Conservation (phyloP, 2,797 vertebrate species). For the Pagetopsis macropterus region DNA sequence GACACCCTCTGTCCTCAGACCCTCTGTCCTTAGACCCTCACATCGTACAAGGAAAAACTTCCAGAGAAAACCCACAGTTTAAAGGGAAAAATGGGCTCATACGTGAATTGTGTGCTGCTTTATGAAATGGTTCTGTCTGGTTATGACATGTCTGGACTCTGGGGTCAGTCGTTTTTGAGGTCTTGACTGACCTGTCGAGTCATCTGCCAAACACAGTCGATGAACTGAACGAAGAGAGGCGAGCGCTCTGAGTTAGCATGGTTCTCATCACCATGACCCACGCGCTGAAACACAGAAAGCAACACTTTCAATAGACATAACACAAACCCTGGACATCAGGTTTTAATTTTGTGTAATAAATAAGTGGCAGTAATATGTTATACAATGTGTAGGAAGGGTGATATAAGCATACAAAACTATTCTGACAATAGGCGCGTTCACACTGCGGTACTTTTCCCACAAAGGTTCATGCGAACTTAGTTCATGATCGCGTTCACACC, state of each 20-base stretch:
- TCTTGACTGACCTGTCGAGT: constrained; percentile 81
- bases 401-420: no score
- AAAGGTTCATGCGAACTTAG: no score
- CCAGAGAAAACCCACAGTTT: no score
- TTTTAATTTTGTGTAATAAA: background rate
- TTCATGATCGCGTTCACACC: no score
- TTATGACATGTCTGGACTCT: no score
- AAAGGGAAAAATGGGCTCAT: background rate
- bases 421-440: no score
- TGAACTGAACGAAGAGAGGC: constrained; percentile 96
- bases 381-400: background rate
- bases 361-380: background rate
- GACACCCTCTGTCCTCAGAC: no score
- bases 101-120: background rate
- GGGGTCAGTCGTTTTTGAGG: background rate
- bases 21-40: no score
- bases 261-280: constrained; percentile 94
- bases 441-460: no score
- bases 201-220: constrained; percentile 99
- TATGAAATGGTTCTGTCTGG: no score
- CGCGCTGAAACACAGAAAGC: constrained; percentile 66
- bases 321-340: background rate
- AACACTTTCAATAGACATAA: background rate
- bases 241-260: constrained; percentile 95
- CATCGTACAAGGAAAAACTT: no score